Percentiles rank a stretch among this genome's conserved stretches.
These are phyloP conservation scores for Agriopis leucophaearia DNA, from an alignment of 2,888 invertebrate species.

Conservation along the genomic window DNA sequence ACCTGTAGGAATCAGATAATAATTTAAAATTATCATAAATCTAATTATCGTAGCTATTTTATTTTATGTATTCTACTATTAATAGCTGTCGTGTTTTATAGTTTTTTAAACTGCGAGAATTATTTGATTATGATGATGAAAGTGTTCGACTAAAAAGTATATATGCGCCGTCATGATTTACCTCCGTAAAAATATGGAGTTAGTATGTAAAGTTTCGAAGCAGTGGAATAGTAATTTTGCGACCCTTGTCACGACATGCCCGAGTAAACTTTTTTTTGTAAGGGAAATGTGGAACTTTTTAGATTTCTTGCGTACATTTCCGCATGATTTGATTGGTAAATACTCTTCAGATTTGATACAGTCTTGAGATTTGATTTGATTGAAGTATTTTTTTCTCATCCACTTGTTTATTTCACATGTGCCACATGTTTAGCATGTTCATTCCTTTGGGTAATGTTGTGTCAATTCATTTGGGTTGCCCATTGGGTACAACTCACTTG, in stretches of 20 bases:
- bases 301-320: slow-evolving; percentile 10
- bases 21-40: no score
- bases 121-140: no score
- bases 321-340: slow-evolving; percentile 5
- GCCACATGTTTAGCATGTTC: no score
- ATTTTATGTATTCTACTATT: no score
- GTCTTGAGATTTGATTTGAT: slow-evolving; percentile 7
- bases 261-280: slow-evolving; percentile 16
- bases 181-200: background rate
- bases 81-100: no score
- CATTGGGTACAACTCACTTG: no score
- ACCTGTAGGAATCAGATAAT: no score
- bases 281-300: slow-evolving; percentile 14
- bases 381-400: background rate
- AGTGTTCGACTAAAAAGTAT: background rate
- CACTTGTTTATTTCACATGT: no score
- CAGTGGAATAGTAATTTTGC: slow-evolving; percentile 14
- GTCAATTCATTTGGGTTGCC: no score
- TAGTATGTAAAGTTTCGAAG: slow-evolving; percentile 3
- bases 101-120: no score
- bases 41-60: no score
- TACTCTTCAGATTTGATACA: slow-evolving; percentile 3
- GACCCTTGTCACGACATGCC: slow-evolving; percentile 24
- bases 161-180: background rate
- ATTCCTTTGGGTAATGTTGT: no score